Evolutionary conservation across 2,113 vertebrate genomes (phyloP), one percentile per base, ranked within the genome.

Genomic region (Athene cunicularia): DNA sequence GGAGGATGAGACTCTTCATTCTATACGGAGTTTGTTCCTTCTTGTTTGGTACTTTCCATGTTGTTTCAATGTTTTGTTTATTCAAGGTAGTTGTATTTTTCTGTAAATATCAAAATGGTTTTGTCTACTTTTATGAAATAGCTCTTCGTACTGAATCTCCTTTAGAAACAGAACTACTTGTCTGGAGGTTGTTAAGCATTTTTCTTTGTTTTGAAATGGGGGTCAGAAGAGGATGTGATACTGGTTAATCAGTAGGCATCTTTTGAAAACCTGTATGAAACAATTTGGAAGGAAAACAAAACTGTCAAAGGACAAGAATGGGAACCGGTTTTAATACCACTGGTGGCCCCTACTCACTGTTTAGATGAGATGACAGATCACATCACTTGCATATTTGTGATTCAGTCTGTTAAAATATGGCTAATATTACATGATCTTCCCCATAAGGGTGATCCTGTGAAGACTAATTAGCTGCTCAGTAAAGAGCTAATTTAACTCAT

Each of bases 101-200:
- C 72, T 97, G 86, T 98, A 98, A 97, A 95, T 98, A 96, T 80
- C 30, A 73, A 91, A 93, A 85, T 81, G 37, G 14, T 19, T 95
- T 92, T 93, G 74, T 84, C 72, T 41, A 6, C 32, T 6, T 77
- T 83, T 86, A 52, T 37, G 60, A 94, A 96, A 35, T 93, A 81
- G 71, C 23, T 55, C 53, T 90, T 76, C 39, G 33, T 97, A 80
- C 27, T 95, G 19, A 74, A 87, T 45, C 50, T 92, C 35, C 37
- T 63, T 49, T 86, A 84, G 82, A 96, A 81, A 53, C 39, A 45
- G 28, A 71, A n/a, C 14, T 63, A 35, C 53, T 86, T 94, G 27
- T 80, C 35, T 80, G 58, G 68, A 84, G 35, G 67, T 88, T 77
- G 22, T 62, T 91, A 80, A 74, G 24, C 37, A 21, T 70, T 94